Evolutionary conservation across 1,140 invertebrate species (phyloP), one percentile per base, ranked within the genome.

Genomic region (Harpegnathos saltator): DNA sequence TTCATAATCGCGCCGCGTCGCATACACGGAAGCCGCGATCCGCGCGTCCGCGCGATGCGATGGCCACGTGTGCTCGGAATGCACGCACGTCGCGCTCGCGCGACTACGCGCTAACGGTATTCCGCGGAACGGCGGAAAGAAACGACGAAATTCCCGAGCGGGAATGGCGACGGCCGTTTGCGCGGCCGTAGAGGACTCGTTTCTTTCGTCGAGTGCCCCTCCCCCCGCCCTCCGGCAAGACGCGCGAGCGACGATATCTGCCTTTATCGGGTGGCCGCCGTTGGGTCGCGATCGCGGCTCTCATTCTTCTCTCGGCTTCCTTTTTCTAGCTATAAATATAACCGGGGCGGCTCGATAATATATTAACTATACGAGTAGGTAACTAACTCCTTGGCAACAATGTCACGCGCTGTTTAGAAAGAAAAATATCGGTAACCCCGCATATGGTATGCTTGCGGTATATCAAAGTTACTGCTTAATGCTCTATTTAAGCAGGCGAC

Each of bases 21-120:
- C 48, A 50, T 48, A 12, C 14, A 66, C 29, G 52, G 65, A 48
- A 71, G 14, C 15, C 33, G 63, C 44, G n/a, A 5, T 29, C 12
- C 44, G 22, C 29, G 22, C 56, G 48, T 15, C 33, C 48, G 61
- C 74, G 74, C 33, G n/a, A n/a, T 24, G 48, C n/a, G n/a, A n/a
- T 58, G 22, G 69, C 65, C 75, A 80, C 65, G 75, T 80, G 75
- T 33, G 9, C 22, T 29, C 17, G 75, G 52, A 80, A 80, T 71
- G 74, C 74, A 33, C 68, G 68, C 68, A 52, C 17, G 38, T 15
- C 15, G 17, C 15, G n/a, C 56, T 58, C n/a, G 22, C 19, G 56
- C 56, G 74, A 19, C 4, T 2, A 14, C 52, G 50, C 38, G 17
- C 50, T 80, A 80, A 80, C 75, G 75, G 75, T 80, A 80, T 71